Conservation (phyloP, 2,797 vertebrate species). For the Ispidina picta region DNA sequence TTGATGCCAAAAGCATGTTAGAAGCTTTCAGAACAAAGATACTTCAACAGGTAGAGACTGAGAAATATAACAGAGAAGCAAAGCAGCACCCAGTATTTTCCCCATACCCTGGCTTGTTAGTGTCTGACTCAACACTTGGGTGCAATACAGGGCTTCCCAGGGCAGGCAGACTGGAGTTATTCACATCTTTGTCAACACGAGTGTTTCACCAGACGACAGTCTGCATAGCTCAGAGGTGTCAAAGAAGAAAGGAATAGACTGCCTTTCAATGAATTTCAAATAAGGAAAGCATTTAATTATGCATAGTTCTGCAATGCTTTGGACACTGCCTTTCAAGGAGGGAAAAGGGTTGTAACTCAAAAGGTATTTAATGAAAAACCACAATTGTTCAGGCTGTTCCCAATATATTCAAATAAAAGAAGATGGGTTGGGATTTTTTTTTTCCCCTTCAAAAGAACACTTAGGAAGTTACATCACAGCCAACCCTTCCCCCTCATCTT, state of each 20-base stretch:
- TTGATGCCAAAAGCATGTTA: neutral
- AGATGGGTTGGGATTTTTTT: neutral
- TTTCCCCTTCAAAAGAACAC: neutral
- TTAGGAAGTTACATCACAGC: slow-evolving; percentile 46
- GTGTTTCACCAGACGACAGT: neutral
- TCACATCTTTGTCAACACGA: neutral
- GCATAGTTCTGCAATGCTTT: neutral
- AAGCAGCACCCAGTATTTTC: neutral
- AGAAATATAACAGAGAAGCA: neutral
- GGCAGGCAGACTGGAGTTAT: neutral
- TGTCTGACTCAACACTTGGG: neutral
- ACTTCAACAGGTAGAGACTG: neutral
- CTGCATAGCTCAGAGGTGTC: neutral
- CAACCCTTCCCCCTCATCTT: slow-evolving; percentile 37
- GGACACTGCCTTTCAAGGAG: neutral
- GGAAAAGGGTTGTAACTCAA: neutral
- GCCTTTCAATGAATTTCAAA: neutral
- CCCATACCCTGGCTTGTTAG: neutral
- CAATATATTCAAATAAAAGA: slow-evolving; percentile 35
- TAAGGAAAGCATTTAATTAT: slow-evolving; percentile 24
- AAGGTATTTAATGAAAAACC: slow-evolving; percentile 46
- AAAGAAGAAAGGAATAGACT: slow-evolving; percentile 8
- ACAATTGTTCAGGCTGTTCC: neutral
- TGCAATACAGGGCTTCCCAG: neutral
- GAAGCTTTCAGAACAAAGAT: neutral